phyloP scores from a whole-genome alignment of 2,113 vertebrate genomes.

The Trogon surrucura region DNA sequence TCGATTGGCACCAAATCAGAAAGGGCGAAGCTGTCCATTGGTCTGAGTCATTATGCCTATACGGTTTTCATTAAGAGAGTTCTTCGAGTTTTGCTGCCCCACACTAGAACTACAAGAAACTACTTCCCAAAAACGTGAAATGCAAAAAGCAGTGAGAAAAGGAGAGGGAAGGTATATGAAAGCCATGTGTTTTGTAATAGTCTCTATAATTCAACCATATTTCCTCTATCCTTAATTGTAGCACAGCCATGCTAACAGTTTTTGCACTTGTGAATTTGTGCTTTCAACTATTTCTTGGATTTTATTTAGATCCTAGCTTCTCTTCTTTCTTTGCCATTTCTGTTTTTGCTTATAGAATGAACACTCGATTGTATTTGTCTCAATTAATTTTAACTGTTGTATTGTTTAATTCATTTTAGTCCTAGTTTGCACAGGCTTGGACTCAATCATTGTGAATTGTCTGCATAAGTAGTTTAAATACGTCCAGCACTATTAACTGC shows the following conservation, averaged over 20 bases:
- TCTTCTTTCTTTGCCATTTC: neutral
- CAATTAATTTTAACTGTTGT: neutral
- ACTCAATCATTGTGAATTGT: neutral
- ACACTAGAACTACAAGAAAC: neutral
- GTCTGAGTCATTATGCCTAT: neutral
- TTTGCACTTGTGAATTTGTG: neutral
- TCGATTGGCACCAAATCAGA: neutral
- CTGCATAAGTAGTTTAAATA: neutral
- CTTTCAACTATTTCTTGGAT: neutral
- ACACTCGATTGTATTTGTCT: neutral
- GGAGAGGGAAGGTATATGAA: neutral
- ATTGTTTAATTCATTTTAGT: neutral
- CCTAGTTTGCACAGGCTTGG: neutral
- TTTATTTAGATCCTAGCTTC: neutral
- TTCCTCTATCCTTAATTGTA: neutral
- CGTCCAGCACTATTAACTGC: neutral
- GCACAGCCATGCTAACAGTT: neutral
- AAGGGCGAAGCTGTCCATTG: neutral
- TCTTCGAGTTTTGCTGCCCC: conserved; percentile 46
- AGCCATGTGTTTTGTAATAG: neutral
- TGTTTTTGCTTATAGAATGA: neutral
- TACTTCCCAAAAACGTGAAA: neutral
- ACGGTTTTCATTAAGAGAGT: neutral
- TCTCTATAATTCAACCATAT: neutral
- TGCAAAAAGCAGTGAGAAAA: neutral